A percentile compares a stretch with the other conserved stretches of the same genome.
Conservation (phyloP, 2,797 vertebrate species). For the Delichon dasypus region DNA sequence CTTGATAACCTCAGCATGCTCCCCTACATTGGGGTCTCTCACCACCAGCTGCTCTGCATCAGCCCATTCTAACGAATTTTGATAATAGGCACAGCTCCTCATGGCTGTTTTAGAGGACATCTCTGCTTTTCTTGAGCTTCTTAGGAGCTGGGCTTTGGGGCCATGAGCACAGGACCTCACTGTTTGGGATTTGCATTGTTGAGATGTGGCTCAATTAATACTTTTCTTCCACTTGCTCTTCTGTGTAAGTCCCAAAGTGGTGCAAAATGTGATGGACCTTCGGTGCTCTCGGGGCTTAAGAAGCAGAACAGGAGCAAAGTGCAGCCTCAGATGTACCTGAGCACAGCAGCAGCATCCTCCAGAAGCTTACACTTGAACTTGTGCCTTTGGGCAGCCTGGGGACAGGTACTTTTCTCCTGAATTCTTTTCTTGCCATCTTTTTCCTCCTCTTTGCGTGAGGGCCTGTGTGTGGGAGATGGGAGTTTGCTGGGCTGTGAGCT, state of each 20-base stretch:
- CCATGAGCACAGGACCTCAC: background rate
- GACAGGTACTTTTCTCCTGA: background rate
- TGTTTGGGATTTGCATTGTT: background rate
- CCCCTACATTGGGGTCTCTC: background rate
- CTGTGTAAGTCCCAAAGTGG: background rate
- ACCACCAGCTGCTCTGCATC: background rate
- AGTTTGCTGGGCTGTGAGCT: background rate
- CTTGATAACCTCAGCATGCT: background rate
- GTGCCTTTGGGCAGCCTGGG: background rate
- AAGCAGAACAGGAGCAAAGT: background rate
- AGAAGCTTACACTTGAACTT: too few species aligned
- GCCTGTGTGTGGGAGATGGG: background rate
- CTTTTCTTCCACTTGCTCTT: background rate
- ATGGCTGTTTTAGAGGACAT: background rate
- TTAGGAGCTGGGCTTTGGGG: background rate
- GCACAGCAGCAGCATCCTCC: background rate
- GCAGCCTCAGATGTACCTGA: background rate
- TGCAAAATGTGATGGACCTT: background rate
- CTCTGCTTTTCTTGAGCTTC: background rate
- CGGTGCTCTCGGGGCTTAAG: fast-evolving
- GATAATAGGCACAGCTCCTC: background rate
- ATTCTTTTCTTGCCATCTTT: background rate
- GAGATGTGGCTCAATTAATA: background rate
- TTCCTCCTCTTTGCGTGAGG: background rate
- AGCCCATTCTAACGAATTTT: background rate